Base-by-base conservation (phyloP, 2,113 vertebrate species). In the Rallus limicola region DNA sequence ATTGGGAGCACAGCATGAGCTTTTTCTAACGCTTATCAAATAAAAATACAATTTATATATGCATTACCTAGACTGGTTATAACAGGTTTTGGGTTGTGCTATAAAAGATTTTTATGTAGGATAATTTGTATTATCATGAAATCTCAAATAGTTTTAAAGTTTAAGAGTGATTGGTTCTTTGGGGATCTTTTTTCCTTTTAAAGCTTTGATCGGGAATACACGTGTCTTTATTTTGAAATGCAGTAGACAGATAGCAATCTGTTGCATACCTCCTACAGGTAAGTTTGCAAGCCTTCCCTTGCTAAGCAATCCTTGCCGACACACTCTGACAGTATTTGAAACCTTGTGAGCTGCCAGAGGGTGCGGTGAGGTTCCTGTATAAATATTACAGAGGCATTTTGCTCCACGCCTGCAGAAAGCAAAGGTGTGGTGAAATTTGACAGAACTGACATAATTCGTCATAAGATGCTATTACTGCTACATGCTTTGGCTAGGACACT, bases 351-450 rank as follows among this genome's bases (percentile, higher is more conserved):
- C 78, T 92, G 28, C 91, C 82, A 93, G 88, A 87, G 89, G 95
- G 95, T 84, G 95, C 89, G 95, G 95, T 79, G 26, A 82, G 20
- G 31, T 84, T 95, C 88, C 65, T 91, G 29, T 34, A 4, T 82
- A 92, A 90, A 81, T 91, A 84, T 88, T 84, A 58, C 92, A 36
- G 72, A 96, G 33, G 62, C 40, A 69, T 87, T 95, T 92, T 89
- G 29, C 80, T 95, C 89, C 86, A 91, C 26, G 2, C 87, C 93
- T 96, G 89, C 48, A 64, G 86, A 95, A 94, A 81, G 63, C 28
- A 82, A 84, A 96, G 93, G 96, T 69, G 95, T 95, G 95, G 95
- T 93, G 76, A 88, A 80, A 63, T 86, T 53, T 74, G 79, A 86
- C 55, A 70, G 46, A 53, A 12, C 65, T 55, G 80, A 74, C 77